These are phyloP conservation scores for Drosophila prosaltans DNA, from an alignment of 1,140 invertebrate species.

Conservation along the genomic window DNA sequence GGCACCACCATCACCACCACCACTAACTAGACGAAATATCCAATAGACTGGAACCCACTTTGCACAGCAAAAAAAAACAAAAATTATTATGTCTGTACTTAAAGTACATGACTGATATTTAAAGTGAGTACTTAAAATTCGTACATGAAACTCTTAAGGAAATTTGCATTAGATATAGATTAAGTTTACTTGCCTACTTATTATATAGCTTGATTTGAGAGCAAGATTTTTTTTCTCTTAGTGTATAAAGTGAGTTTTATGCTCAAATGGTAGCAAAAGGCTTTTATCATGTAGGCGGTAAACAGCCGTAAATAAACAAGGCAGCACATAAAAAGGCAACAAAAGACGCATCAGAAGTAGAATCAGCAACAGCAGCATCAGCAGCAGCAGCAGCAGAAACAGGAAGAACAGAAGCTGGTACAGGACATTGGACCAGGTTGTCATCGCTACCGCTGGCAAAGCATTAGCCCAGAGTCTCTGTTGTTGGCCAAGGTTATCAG, in stretches of 20 bases:
- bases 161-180: slow-evolving; percentile 11
- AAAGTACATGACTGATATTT: not conserved
- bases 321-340: slow-evolving; percentile 64
- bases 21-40: not conserved
- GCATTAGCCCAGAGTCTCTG: slow-evolving; percentile 33
- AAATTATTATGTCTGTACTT: not conserved
- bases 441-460: slow-evolving; percentile 49
- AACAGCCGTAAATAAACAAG: slow-evolving; percentile 77
- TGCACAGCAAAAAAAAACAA: not conserved
- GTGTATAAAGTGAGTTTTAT: slow-evolving; percentile 44
- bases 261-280: slow-evolving; percentile 57
- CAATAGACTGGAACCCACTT: slow-evolving; percentile 21
- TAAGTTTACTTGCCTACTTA: not conserved
- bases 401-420: slow-evolving; percentile 32
- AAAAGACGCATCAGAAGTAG: slow-evolving; percentile 40
- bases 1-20: not conserved
- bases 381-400: not conserved
- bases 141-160: not conserved
- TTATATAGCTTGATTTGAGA: slow-evolving; percentile 11
- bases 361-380: slow-evolving; percentile 8
- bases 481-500: slow-evolving; percentile 72
- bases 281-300: slow-evolving; percentile 78
- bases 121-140: slow-evolving; percentile 9
- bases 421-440: slow-evolving; percentile 53
- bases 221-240: slow-evolving; percentile 20